Evolutionary conservation across 2,888 invertebrate species (phyloP), one percentile per base, ranked within the genome.

Genomic region (Euphydryas editha): DNA sequence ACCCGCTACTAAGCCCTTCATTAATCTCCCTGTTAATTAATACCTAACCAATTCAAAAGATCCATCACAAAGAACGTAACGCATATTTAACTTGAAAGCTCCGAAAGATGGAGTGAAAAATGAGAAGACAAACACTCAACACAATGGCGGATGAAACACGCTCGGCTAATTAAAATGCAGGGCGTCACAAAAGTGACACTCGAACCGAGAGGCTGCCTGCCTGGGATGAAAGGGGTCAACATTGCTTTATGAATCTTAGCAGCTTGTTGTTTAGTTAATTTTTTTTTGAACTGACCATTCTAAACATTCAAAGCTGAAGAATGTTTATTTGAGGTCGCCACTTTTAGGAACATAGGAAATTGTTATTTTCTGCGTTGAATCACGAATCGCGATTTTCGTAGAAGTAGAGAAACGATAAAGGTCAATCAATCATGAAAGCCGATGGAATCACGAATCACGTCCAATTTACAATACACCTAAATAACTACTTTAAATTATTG

Each of bases 101-200:
- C 59, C 21, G 55, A 59, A 59, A 55, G 46, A 30, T 36, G 24
- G 20, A 46, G 65, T 57, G 55, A 55, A 36, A 54, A 54, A 47
- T 55, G 64, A 49, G 39, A 56, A 61, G 60, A 11, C 65, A 65
- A 56, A 61, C 65, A 61, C 60, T 61, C 58, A 15, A 44, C 44
- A 59, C 44, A 59, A 64, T 39, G 59, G 54, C 30, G 17, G 30
- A 51, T 24, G 51, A 24, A 51, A 51, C 47, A 42, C 44, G 64
- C 64, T 59, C 51, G 21, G 64, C 64, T 64, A 64, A 64, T 64
- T 64, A 64, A 51, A 64, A 54, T 54, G 64, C 64, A 30, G 51
- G 42, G 64, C 39, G 63, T 44, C 17, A 15, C 39, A 49, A 30
- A 42, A 58, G 58, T 54, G 64, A 49, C 42, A 30, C 54, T 54